These are phyloP conservation scores for Trisateles emortualis DNA, from an alignment of 2,888 invertebrate species.

Conservation along the genomic window DNA sequence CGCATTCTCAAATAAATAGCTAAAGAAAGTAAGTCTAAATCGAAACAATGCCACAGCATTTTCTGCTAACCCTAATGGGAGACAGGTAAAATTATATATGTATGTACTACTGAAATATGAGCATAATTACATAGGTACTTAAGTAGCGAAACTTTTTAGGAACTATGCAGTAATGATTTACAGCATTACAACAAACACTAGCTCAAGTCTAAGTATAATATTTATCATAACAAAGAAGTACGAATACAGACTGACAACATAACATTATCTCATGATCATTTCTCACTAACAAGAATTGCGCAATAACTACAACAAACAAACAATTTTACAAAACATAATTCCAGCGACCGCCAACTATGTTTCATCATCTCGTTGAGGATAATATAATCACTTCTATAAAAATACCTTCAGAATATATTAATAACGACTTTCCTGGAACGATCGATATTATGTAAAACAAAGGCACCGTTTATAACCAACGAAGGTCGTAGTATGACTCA, in stretches of 20 bases:
- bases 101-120: too few species aligned
- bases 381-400: conserved; percentile 35
- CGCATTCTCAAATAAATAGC: too few species aligned
- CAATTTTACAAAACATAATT: background rate
- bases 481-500: conserved; percentile 71
- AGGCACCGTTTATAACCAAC: conserved; percentile 67
- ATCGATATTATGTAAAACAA: conserved; percentile 77
- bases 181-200: too few species aligned
- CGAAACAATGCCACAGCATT: too few species aligned
- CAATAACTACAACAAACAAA: background rate
- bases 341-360: conserved; percentile 1
- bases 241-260: too few species aligned
- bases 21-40: too few species aligned
- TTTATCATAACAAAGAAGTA: background rate
- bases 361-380: conserved; percentile 21
- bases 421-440: conserved; percentile 58
- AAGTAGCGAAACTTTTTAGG: too few species aligned
- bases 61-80: too few species aligned
- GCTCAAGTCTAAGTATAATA: too few species aligned
- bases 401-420: conserved; percentile 47
- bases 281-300: background rate
- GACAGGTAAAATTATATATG: too few species aligned
- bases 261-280: background rate
- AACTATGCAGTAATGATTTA: too few species aligned
- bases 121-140: too few species aligned